Base-by-base conservation (phyloP, 2,888 invertebrate genomes). In the Lithophane leautieri region DNA sequence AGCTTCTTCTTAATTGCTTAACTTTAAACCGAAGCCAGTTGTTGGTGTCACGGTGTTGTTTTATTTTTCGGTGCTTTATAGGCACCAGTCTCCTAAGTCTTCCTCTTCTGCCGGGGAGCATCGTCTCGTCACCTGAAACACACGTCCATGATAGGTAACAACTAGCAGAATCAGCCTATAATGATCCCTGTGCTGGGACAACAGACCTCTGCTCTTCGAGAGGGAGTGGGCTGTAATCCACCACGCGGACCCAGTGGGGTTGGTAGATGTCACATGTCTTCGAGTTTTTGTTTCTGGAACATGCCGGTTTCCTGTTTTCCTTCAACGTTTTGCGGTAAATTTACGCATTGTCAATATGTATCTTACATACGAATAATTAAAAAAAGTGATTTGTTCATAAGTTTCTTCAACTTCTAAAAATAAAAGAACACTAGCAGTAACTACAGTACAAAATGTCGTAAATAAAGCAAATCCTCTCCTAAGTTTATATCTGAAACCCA, bases 1-100 rank as follows among this genome's bases (percentile, higher is more conserved):
- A 92, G 93, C 91, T 93, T 92, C 94, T 94, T 94, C 94, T 94
- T 96, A 96, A 96, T 96, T 96, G 94, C 95, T 93, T 94, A 94
- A 96, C 94, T 96, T 96, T 93, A 58, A 93, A 91, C 91, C 92
- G 87, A 90, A 89, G 89, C 91, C 90, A 92, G 92, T 93, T 94
- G 91, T 91, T 91, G 88, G 88, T 92, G 93, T 93, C 93, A 90
- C 90, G 87, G 90, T 91, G 93, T 93, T 92, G 92, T 94, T 94
- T 91, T 93, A 94, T 90, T 95, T 94, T 8, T 84, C 91, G 88
- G 92, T 94, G 93, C 91, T 92, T 93, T 93, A 91, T 79, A 87
- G 80, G 83, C 89, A 90, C 91, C 90, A 92, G 50, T 80, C 86
- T 28, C 67, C 61, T n/a, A 78, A 44, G 42, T 71, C 60, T 25